phyloP scores from a whole-genome alignment of 2,888 invertebrate genomes.

The Agrotis exclamationis region DNA sequence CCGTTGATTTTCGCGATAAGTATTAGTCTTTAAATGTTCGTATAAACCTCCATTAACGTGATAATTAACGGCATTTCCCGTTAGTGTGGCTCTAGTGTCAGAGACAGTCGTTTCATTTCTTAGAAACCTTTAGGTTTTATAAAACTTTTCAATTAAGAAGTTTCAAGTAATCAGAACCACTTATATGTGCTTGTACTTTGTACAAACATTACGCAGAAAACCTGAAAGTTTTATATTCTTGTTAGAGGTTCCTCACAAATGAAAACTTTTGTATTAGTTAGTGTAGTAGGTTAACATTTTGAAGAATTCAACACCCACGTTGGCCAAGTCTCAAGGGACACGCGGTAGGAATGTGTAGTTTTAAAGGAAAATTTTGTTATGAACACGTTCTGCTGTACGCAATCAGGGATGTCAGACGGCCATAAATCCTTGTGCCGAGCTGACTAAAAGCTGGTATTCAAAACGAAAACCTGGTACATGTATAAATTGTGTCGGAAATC shows the following conservation, averaged over 20 bases:
- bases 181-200: not conserved
- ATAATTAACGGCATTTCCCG: too few species aligned
- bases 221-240: not conserved
- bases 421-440: too few species aligned
- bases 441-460: too few species aligned
- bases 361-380: slow-evolving; percentile 4
- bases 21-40: too few species aligned
- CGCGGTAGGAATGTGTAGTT: not conserved
- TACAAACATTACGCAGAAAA: not conserved
- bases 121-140: not conserved
- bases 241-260: not conserved
- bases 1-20: too few species aligned
- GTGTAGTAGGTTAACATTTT: not conserved
- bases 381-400: not conserved
- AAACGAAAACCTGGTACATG: too few species aligned
- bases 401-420: too few species aligned
- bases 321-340: not conserved
- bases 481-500: too few species aligned
- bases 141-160: slow-evolving; percentile 17
- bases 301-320: not conserved
- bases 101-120: not conserved
- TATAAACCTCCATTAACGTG: too few species aligned
- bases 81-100: too few species aligned
- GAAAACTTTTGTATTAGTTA: slow-evolving; percentile 1
- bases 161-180: slow-evolving; percentile 9